A percentile compares a stretch with the other conserved stretches of the same genome.
phyloP scores from a whole-genome alignment of 2,113 vertebrate species.

The Paracyprichromis sp. region DNA sequence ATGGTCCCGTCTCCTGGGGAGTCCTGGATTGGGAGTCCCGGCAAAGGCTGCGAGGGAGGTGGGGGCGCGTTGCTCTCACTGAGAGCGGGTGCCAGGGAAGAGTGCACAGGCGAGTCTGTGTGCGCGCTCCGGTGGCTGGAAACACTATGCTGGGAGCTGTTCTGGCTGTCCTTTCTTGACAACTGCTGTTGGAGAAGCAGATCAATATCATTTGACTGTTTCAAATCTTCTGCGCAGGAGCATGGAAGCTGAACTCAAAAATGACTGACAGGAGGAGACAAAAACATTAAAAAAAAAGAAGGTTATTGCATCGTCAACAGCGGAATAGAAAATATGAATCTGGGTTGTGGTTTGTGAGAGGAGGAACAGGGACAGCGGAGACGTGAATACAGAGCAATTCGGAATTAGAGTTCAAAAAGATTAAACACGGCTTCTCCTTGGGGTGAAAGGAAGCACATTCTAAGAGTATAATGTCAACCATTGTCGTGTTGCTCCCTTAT shows the following conservation, averaged over 20 bases:
- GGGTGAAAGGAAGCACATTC: background rate
- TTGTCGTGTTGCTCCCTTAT: background rate
- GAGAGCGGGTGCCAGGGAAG: slow-evolving; percentile 71
- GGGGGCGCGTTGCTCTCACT: slow-evolving; percentile 67
- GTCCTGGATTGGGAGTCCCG: slow-evolving; percentile 72
- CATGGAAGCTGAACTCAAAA: background rate
- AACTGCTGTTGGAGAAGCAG: slow-evolving; percentile 78
- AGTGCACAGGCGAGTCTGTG: slow-evolving; percentile 84
- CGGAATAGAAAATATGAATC: background rate
- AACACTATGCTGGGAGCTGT: slow-evolving; percentile 91
- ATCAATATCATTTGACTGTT: background rate
- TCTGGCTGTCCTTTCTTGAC: slow-evolving; percentile 98
- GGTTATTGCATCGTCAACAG: background rate
- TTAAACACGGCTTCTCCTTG: background rate
- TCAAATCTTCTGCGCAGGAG: background rate
- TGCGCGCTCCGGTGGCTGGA: slow-evolving; percentile 90
- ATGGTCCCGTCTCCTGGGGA: slow-evolving; percentile 78
- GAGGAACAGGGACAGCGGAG: background rate
- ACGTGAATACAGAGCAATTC: background rate
- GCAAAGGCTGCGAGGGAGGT: slow-evolving; percentile 67
- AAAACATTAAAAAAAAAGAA: background rate
- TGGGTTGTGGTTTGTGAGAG: background rate
- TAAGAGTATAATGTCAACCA: background rate
- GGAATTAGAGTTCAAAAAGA: background rate
- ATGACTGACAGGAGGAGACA: background rate